Conservation (phyloP, 2,797 vertebrate genomes). For the Yasuhikotakia modesta region DNA sequence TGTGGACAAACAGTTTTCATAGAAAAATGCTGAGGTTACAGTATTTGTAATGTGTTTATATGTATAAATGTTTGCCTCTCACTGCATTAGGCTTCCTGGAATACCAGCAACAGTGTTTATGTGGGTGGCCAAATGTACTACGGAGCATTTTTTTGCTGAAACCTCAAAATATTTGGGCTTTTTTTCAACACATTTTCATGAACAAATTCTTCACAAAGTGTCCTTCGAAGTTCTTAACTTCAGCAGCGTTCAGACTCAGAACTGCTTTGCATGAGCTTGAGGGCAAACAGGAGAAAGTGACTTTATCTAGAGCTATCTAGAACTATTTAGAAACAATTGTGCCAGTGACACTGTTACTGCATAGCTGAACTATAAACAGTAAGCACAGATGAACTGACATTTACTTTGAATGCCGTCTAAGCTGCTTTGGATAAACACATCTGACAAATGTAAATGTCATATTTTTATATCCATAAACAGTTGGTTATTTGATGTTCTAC, state of each 20-base stretch:
- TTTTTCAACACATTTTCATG: conserved; percentile 27
- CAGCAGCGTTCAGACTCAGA: conserved; percentile 7
- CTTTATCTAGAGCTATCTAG: no score
- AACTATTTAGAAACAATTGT: conserved; percentile 15
- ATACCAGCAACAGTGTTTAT: not conserved
- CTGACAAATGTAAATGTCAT: no score
- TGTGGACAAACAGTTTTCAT: not conserved
- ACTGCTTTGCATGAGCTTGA: not conserved
- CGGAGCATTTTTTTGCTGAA: conserved; percentile 30
- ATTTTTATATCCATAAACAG: not conserved
- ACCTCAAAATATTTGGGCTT: conserved; percentile 27
- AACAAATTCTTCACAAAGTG: conserved; percentile 22
- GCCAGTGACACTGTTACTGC: not conserved
- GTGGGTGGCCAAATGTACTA: conserved; percentile 16
- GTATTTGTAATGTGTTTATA: conserved; percentile 7
- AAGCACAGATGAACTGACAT: no score
- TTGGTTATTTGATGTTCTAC: not conserved
- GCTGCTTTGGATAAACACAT: no score
- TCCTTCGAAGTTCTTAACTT: conserved; percentile 1
- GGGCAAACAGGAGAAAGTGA: conserved; percentile 36
- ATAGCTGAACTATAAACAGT: no score
- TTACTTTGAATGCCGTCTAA: no score
- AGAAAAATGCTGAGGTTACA: conserved; percentile 8
- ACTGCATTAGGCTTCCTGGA: not conserved
- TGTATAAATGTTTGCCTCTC: not conserved